Conservation (phyloP, 2,888 invertebrate species). For the Microctonus brassicae region DNA sequence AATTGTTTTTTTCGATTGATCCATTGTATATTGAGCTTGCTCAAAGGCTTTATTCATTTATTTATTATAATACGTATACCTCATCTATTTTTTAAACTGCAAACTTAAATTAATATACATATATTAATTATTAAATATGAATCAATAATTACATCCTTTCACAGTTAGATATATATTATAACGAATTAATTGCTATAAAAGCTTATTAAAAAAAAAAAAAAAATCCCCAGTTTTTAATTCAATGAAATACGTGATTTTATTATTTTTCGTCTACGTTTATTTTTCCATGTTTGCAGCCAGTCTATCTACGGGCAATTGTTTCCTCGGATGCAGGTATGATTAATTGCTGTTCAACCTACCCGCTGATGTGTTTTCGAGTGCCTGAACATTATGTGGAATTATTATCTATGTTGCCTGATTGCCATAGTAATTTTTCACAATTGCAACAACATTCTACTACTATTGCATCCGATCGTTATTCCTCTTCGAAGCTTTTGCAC, state of each 20-base stretch:
- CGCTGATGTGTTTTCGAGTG: slow-evolving; percentile 67
- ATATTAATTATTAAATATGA: neutral
- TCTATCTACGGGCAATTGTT: slow-evolving; percentile 81
- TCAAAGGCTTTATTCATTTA: neutral
- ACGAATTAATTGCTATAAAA: neutral
- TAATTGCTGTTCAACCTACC: slow-evolving; percentile 72
- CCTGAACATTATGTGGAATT: slow-evolving; percentile 62
- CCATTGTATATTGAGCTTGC: neutral
- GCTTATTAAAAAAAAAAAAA: neutral
- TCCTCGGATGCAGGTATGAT: slow-evolving; percentile 83
- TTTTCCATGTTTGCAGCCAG: slow-evolving; percentile 77
- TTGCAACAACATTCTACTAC: slow-evolving; percentile 10
- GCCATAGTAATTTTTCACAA: slow-evolving; percentile 56
- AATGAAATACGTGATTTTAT: slow-evolving; percentile 20
- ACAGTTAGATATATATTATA: neutral
- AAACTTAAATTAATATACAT: neutral
- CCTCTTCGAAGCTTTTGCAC: slow-evolving; percentile 72
- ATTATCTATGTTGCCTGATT: slow-evolving; percentile 66
- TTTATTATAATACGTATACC: neutral
- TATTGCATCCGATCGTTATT: slow-evolving; percentile 11
- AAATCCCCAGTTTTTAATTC: neutral
- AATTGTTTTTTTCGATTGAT: neutral
- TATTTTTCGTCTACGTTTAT: slow-evolving; percentile 40
- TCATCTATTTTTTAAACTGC: neutral
- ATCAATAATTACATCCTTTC: neutral